Conservation (phyloP, 1,140 invertebrate genomes). For the Parasteatoda tepidariorum region DNA sequence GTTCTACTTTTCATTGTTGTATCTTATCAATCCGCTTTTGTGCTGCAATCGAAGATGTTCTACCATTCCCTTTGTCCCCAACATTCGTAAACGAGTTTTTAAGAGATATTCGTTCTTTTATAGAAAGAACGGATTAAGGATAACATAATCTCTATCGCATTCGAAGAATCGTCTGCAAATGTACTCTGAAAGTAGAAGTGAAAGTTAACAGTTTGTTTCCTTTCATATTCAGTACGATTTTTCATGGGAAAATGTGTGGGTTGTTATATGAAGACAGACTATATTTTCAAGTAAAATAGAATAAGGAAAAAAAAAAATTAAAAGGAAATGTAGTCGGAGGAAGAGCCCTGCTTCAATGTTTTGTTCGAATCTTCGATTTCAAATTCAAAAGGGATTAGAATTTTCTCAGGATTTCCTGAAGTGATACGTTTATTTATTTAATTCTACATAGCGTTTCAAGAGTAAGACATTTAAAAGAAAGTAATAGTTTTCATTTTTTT, state of each 20-base stretch:
- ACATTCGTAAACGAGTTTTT: conserved; percentile 42
- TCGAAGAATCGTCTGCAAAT: conserved; percentile 51
- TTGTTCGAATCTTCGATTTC: background rate
- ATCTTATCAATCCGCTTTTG: conserved; percentile 43
- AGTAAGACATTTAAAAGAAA: too few species aligned
- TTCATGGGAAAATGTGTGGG: conserved; percentile 52
- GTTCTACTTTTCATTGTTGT: conserved; percentile 38
- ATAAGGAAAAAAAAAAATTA: conserved; percentile 6
- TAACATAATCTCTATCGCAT: conserved; percentile 37
- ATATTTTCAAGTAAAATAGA: too few species aligned
- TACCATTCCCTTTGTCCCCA: conserved; percentile 1
- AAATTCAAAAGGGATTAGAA: conserved; percentile 45
- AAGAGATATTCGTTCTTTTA: conserved; percentile 30
- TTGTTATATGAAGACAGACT: conserved; percentile 17
- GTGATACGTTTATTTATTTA: too few species aligned
- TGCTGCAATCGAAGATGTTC: conserved; percentile 39
- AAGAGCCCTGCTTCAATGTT: conserved; percentile 20
- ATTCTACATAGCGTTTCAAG: too few species aligned
- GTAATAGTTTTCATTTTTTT: too few species aligned
- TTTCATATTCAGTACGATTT: background rate
- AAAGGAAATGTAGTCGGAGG: background rate
- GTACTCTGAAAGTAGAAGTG: conserved; percentile 53
- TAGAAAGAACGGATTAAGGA: conserved; percentile 46
- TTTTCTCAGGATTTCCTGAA: conserved; percentile 51
- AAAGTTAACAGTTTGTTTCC: conserved; percentile 24